Percentiles rank a stretch among this genome's conserved stretches.
Conservation (phyloP, 92 coral and sea anemone species). For the Paramuricea clavata region DNA sequence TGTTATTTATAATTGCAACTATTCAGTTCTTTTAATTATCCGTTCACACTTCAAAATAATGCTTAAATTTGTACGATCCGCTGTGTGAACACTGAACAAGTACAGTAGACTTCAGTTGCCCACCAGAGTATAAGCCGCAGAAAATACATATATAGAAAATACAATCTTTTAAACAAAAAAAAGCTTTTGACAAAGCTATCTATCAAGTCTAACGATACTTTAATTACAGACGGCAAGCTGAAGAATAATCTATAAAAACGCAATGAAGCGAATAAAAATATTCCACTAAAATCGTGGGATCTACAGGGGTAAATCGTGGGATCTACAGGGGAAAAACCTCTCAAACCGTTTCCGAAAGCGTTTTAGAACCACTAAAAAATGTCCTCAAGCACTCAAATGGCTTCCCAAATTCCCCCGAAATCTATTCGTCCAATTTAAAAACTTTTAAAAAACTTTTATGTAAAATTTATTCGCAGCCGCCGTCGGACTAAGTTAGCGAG, state of each 20-base stretch:
- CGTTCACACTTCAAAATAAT: no score
- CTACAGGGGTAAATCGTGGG: neutral
- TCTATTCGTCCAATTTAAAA: no score
- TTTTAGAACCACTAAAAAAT: neutral
- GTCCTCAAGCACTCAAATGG: neutral
- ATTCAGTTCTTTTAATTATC: no score
- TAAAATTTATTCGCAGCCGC: neutral
- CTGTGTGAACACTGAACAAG: no score
- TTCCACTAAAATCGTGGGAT: neutral
- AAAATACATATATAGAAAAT: neutral
- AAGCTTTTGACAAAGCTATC: neutral
- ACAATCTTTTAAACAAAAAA: neutral
- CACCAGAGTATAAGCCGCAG: neutral
- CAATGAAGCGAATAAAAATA: slow-evolving; percentile 9
- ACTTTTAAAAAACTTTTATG: neutral
- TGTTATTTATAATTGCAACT: no score
- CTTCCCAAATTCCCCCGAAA: neutral
- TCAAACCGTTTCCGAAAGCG: neutral
- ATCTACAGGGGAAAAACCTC: neutral
- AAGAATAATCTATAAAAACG: neutral
- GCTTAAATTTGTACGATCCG: no score
- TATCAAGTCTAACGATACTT: neutral
- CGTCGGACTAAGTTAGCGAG: neutral
- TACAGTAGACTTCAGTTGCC: no score
- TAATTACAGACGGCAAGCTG: slow-evolving; percentile 3